Evolutionary conservation across 2,888 invertebrate species (phyloP), one percentile per base, ranked within the genome.

Genomic region (Pristionchus fissidentatus): DNA sequence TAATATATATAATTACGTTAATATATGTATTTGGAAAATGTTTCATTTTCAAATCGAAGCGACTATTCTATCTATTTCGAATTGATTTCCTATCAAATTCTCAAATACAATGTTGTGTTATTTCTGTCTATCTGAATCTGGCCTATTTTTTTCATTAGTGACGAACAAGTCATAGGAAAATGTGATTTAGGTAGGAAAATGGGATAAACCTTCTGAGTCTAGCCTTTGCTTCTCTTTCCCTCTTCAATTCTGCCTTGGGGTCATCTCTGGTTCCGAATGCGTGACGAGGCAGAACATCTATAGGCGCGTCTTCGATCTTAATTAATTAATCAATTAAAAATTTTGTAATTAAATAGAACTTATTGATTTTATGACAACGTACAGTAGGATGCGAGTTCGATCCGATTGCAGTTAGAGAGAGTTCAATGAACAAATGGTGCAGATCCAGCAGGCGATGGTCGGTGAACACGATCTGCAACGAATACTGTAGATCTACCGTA

Each of bases 331-430:
- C 5, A 29, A 57, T 8, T 29, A 57, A 60, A 29, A 22, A 38
- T 66, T 38, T n/a, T n/a, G n/a, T n/a, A n/a, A n/a, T n/a, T n/a
- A n/a, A n/a, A n/a, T n/a, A n/a, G n/a, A n/a, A 66, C 8, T 38
- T 38, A 10, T 22, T 22, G 32, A 66, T 66, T n/a, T n/a, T n/a
- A n/a, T n/a, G n/a, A n/a, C n/a, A n/a, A n/a, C 15, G 38, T 70
- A 70, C 70, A 41, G 70, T 70, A 43, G 70, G 70, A 41, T 70
- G 70, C 26, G 70, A 70, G n/a, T 38, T 38, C 2, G 70, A 70
- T 70, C 70, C 70, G 70, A 70, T 38, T n/a, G 41, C 38, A 41
- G 70, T 70, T 7, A 70, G 26, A 8, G 1, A 3, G n/a, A 70
- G 41, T 26, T 70, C 70, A 3, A 70, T 8, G 1, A 43, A 3